Percentiles rank a stretch among this genome's conserved stretches.
phyloP scores from a whole-genome alignment of 2,888 invertebrate species.

The Drepanosiphum platanoidis region DNA sequence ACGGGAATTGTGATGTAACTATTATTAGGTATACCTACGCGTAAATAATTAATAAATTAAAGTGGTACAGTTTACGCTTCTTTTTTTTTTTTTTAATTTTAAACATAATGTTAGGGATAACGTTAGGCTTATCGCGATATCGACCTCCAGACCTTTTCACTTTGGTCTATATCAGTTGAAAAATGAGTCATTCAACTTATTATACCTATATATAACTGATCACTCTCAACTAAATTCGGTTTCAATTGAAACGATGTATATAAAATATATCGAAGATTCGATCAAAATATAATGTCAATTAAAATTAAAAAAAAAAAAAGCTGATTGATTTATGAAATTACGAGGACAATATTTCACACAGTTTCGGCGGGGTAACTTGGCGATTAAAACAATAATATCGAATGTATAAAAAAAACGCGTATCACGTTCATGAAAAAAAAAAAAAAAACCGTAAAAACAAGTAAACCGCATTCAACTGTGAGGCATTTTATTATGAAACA shows the following conservation, averaged over 20 bases:
- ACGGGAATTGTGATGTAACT: no score
- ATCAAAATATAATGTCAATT: no score
- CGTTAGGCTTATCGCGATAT: neutral
- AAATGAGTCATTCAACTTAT: constrained; percentile 13
- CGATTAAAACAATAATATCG: no score
- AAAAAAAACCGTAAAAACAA: neutral
- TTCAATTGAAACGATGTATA: neutral
- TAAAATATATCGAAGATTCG: no score
- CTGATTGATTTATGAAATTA: neutral
- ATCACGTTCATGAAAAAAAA: no score
- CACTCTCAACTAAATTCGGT: neutral
- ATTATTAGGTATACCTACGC: no score
- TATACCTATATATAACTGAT: neutral
- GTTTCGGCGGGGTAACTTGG: no score
- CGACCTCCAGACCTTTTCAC: constrained; percentile 14
- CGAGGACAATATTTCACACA: neutral
- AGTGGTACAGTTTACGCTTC: no score
- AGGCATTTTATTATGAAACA: neutral
- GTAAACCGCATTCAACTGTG: neutral
- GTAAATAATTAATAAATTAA: no score
- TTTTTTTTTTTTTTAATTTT: neutral
- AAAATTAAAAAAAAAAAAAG: no score
- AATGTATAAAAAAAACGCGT: neutral
- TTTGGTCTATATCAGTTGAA: neutral
- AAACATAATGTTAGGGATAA: neutral